Evolutionary conservation across 2,113 vertebrate genomes (phyloP).

Genomic region (Protobothrops mucrosquamatus): DNA sequence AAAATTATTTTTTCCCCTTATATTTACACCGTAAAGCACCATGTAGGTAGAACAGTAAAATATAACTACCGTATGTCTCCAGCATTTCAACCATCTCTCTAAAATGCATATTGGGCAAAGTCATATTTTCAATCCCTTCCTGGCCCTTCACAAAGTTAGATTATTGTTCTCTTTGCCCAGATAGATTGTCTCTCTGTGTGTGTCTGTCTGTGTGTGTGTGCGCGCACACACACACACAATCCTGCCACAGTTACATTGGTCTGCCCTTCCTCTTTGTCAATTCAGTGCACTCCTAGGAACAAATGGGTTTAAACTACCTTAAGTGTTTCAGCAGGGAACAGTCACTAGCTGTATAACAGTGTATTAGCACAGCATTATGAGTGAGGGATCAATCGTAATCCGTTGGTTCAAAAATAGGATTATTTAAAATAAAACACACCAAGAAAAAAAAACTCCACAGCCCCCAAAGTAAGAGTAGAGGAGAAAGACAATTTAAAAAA

Average conservation of each 20-base stretch:
- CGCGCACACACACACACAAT: background rate
- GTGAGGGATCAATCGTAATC: slow-evolving; percentile 31
- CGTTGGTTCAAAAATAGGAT: slow-evolving; percentile 28
- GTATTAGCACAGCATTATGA: slow-evolving; percentile 22
- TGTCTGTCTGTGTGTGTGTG: background rate
- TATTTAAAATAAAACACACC: slow-evolving; percentile 33
- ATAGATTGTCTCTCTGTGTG: background rate
- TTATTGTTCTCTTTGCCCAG: background rate
- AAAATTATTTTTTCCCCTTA: background rate
- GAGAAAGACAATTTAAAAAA: background rate
- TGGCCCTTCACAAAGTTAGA: background rate
- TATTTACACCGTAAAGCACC: background rate
- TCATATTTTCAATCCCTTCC: background rate
- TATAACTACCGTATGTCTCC: background rate
- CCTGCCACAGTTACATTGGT: background rate
- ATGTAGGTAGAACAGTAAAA: background rate
- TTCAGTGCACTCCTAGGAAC: slow-evolving; percentile 16
- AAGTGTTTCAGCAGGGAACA: slow-evolving; percentile 25
- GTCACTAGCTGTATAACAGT: background rate
- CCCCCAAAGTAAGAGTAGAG: background rate
- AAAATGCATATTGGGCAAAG: background rate
- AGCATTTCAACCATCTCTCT: background rate
- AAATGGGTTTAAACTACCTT: slow-evolving; percentile 37
- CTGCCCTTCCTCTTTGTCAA: slow-evolving; percentile 12
- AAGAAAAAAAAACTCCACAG: background rate